phyloP scores from a whole-genome alignment of 2,888 invertebrate species.

The Aproaerema taeniolella region DNA sequence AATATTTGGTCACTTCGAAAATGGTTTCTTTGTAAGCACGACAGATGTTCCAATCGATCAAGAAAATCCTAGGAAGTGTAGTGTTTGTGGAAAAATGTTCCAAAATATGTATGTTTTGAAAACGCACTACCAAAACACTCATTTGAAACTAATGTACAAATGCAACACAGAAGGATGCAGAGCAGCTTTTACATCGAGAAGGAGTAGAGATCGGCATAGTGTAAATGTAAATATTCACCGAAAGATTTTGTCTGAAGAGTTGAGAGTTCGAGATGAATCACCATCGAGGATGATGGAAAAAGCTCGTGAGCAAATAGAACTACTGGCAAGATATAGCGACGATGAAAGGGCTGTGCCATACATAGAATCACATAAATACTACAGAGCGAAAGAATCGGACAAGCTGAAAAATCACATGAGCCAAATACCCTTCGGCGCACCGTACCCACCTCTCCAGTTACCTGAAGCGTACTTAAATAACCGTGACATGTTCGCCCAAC shows the following conservation, averaged over 20 bases:
- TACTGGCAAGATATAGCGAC: constrained; percentile 86
- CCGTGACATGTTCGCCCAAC: constrained; percentile 61
- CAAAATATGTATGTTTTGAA: constrained; percentile 95
- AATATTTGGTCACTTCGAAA: constrained; percentile 84
- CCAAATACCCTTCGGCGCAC: constrained; percentile 46
- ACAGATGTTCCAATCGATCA: constrained; percentile 93
- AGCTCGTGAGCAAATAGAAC: constrained; percentile 85
- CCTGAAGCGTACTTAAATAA: constrained; percentile 59
- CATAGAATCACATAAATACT: constrained; percentile 71
- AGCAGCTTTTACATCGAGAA: constrained; percentile 95
- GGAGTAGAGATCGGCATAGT: constrained; percentile 94
- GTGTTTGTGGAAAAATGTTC: constrained; percentile 94
- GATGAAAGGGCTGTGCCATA: constrained; percentile 80
- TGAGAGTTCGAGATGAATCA: constrained; percentile 52
- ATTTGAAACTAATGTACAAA: constrained; percentile 96
- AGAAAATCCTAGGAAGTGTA: constrained; percentile 93
- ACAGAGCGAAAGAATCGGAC: constrained; percentile 54
- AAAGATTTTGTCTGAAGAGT: constrained; percentile 86
- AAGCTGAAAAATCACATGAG: constrained; percentile 49
- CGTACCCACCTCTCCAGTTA: constrained; percentile 54
- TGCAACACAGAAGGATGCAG: constrained; percentile 97
- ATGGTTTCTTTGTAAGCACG: constrained; percentile 83
- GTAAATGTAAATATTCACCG: constrained; percentile 94
- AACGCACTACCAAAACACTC: constrained; percentile 96
- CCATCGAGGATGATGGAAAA: constrained; percentile 70